Conservation (phyloP, 2,888 invertebrate genomes). For the Furcula furcula region DNA sequence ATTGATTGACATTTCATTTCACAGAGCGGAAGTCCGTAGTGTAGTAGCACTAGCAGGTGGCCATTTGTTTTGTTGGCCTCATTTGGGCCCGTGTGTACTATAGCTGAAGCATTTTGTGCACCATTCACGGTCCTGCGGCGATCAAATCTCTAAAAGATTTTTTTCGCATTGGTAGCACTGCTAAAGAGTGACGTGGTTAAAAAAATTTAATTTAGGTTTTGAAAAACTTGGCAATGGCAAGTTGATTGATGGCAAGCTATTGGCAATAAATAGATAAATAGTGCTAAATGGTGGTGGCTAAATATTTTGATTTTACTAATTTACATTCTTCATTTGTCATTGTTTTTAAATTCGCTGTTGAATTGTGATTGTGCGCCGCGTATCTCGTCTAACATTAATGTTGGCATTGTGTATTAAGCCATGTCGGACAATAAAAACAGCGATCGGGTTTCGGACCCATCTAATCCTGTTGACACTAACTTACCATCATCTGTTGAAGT, state of each 20-base stretch:
- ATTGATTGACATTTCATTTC: not conserved
- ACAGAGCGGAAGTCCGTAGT: not conserved
- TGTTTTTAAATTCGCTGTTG: slow-evolving; percentile 19
- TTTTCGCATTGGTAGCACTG: not conserved
- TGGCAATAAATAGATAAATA: slow-evolving; percentile 40
- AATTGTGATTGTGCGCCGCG: slow-evolving; percentile 21
- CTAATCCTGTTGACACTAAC: slow-evolving; percentile 52
- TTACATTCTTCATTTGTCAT: slow-evolving; percentile 12
- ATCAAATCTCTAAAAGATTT: not conserved
- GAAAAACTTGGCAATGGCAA: too few relatives aligned
- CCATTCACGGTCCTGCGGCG: not conserved
- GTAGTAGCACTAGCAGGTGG: too few relatives aligned
- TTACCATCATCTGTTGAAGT: slow-evolving; percentile 60
- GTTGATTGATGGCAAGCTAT: slow-evolving; percentile 31
- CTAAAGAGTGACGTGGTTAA: slow-evolving; percentile 39
- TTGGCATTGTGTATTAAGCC: slow-evolving; percentile 53
- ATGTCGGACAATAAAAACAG: slow-evolving; percentile 74
- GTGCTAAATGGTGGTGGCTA: slow-evolving; percentile 62
- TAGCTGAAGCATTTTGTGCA: too few relatives aligned
- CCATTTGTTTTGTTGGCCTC: too few relatives aligned
- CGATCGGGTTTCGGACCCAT: slow-evolving; percentile 56
- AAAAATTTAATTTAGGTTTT: too few relatives aligned
- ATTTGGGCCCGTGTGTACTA: too few relatives aligned
- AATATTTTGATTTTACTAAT: slow-evolving; percentile 43
- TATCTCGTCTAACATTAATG: slow-evolving; percentile 50